These are phyloP conservation scores for Remorina albescens DNA, from an alignment of 2,797 vertebrate genomes.

Conservation along the genomic window DNA sequence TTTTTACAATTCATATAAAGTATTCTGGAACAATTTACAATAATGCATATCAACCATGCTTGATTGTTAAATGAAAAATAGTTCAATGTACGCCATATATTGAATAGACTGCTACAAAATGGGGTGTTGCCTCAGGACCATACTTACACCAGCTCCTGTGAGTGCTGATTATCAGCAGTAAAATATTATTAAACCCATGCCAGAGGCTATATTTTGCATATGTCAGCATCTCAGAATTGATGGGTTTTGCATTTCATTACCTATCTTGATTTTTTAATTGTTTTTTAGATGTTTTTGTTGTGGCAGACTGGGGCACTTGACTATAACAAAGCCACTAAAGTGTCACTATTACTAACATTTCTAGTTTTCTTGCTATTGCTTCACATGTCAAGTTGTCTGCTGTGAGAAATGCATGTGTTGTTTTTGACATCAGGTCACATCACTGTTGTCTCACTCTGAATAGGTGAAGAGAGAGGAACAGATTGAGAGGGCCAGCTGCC, in stretches of 20 bases:
- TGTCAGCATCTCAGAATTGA: background rate
- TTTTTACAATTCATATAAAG: background rate
- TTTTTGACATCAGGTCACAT: slow-evolving; percentile 19
- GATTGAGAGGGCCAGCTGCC: background rate
- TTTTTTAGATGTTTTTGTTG: background rate
- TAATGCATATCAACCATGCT: background rate
- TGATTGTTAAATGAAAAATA: too few species aligned
- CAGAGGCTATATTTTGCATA: background rate
- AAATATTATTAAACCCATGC: background rate
- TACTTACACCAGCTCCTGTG: background rate
- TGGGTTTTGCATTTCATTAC: background rate
- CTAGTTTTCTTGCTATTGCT: background rate
- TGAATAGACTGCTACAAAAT: background rate
- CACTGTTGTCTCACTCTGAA: slow-evolving; percentile 21
- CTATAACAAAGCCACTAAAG: background rate
- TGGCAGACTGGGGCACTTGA: background rate
- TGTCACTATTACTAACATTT: background rate
- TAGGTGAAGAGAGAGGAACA: slow-evolving; percentile 14
- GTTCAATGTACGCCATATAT: too few species aligned
- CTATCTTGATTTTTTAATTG: background rate
- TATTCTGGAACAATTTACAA: background rate
- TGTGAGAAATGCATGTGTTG: background rate
- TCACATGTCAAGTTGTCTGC: background rate
- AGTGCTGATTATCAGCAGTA: background rate
- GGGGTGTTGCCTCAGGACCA: background rate